These are phyloP conservation scores for Ypsolopha sequella DNA, from an alignment of 2,888 invertebrate genomes.

Conservation along the genomic window DNA sequence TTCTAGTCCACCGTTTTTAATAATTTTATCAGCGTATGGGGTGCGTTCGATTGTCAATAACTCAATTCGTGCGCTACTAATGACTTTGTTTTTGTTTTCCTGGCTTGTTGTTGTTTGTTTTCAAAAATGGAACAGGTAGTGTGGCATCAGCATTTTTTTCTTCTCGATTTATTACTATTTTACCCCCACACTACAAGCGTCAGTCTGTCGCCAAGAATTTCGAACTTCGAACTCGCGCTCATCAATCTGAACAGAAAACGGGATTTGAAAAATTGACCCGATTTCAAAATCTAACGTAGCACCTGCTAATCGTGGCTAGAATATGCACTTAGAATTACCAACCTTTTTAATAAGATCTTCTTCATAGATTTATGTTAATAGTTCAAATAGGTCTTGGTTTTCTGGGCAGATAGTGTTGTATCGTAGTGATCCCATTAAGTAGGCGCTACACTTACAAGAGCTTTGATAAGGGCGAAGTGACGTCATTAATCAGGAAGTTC, in stretches of 20 bases:
- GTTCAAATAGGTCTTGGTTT: constrained; percentile 1
- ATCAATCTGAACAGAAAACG: neutral
- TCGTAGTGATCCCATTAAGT: constrained; percentile 52
- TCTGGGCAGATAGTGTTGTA: constrained; percentile 18
- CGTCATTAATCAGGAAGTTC: constrained; percentile 57
- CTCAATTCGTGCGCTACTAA: constrained; percentile 16
- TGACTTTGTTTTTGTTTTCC: constrained; percentile 19
- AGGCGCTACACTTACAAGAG: constrained; percentile 40
- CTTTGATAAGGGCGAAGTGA: constrained; percentile 46
- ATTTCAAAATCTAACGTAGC: constrained; percentile 26
- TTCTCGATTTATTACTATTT: no score
- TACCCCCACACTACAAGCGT: neutral
- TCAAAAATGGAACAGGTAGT: no score
- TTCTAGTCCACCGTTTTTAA: neutral
- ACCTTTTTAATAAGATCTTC: neutral
- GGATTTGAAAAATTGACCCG: constrained; percentile 10
- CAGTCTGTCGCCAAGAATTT: neutral
- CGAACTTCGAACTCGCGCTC: neutral
- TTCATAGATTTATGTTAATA: neutral
- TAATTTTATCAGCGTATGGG: constrained; percentile 6
- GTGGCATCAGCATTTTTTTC: no score
- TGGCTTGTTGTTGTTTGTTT: neutral
- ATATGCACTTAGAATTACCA: neutral
- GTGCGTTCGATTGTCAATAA: constrained; percentile 12
- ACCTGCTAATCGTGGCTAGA: constrained; percentile 22